Evolutionary conservation across 2,113 vertebrate species (phyloP), one percentile per base, ranked within the genome.

Genomic region (Plestiodon gilberti): DNA sequence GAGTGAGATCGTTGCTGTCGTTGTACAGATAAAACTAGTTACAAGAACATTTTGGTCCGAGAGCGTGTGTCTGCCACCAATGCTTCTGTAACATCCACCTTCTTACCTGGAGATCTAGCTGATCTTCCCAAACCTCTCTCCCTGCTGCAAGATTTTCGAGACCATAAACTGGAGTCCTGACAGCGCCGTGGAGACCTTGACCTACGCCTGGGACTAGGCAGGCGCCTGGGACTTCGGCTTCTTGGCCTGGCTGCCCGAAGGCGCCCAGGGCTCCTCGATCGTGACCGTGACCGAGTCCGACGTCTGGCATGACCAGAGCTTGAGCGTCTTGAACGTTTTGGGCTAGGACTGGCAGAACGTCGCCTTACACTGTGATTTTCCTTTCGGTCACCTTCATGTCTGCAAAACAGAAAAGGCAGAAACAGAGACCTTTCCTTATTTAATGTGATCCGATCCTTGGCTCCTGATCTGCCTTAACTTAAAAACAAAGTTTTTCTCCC

Each of bases 91-190:
- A 3, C 0, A 1, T 5, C 30, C 1, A 0, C 3, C 9, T 30
- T 74, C 1, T 57, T 92, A 98, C 97, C 96, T 94, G 97, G 94
- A 11, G 97, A 97, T 82, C 90, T 95, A n/a, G 86, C 90, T n/a
- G 85, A 93, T 85, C 93, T 95, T 91, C 94, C 94, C 6, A 80
- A 90, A 0, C 64, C 87, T 80, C 95, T 94, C 14, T 97, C 97
- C 25, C 87, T 92, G 73, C 96, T 97, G 87, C 92, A 92, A 28
- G 96, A 96, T 1, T 95, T 92, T 30, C 74, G 93, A 1, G 81
- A 92, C 3, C 95, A 92, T 0, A 95, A 89, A 71, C 94, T 94
- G 1, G 78, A 82, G 61, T 94, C 91, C 23, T 85, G 88, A 0
- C 90, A 85, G 48, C 95, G 87, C 78, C 93, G 93, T 0, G 96